Base-by-base conservation (phyloP, 2,888 invertebrate species). In the Ormia ochracea region DNA sequence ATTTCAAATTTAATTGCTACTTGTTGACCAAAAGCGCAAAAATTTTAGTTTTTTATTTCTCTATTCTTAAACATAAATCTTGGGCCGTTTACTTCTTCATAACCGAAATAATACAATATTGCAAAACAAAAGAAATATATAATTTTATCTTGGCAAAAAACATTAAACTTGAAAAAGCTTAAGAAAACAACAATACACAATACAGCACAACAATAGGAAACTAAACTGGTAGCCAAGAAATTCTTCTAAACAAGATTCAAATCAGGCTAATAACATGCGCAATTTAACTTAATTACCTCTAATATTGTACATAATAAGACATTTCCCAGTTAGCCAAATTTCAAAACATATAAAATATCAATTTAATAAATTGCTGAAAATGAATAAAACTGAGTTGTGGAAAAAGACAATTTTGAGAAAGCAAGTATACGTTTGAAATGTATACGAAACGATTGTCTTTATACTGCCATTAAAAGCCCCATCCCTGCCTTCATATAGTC, bases 271-370 rank as follows among this genome's bases (percentile, higher is more conserved):
- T 78, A 74, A 69, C 73, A 78, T 78, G 73, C 63, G 41, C 68
- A 73, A 74, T 78, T 78, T 69, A 73, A 73, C 56, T 69, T 78
- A 78, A 78, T 78, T 73, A 63, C 78, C 48, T 33, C 1, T 65
- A 73, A 65, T 65, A 56, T 73, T 73, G 50, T 50, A n/a, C n/a
- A n/a, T n/a, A 70, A 26, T 36, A 3, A 33, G 12, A 33, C 2
- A 1, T 6, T 10, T 31, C 9, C 58, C 26, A 54, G 3, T 31
- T 9, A 31, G 9, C 31, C 31, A 31, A 31, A 6, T 31, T 6
- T 7, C 2, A 31, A 31, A 6, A 4, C 31, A 31, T 31, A 31
- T 31, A 31, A 31, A 31, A 31, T 31, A 31, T 9, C 2, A 3
- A 31, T 31, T 6, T 31, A n/a, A n/a, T n/a, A n/a, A n/a, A n/a